Evolutionary conservation across 2,113 vertebrate species (phyloP).

Genomic region (Vicugna pacos): DNA sequence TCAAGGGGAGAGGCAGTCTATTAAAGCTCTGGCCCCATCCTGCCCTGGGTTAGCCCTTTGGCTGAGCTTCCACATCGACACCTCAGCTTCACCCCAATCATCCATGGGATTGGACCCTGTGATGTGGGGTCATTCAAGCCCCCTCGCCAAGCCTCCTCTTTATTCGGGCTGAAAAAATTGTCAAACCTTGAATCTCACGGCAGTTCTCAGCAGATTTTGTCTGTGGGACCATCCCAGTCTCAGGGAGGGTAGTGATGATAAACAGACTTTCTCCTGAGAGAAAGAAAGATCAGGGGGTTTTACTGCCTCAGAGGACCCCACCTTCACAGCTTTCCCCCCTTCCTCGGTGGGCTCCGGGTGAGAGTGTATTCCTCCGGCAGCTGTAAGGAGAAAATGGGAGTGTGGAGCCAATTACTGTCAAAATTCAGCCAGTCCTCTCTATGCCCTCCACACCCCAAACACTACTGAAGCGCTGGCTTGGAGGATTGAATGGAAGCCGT

Average conservation of each 20-base stretch:
- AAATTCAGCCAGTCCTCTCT: neutral
- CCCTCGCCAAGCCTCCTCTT: neutral
- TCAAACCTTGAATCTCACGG: neutral
- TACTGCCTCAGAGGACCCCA: neutral
- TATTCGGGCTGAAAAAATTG: neutral
- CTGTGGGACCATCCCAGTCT: neutral
- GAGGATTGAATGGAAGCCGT: neutral
- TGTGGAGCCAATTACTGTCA: neutral
- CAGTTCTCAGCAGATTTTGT: neutral
- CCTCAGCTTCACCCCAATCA: neutral
- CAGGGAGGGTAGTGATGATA: neutral
- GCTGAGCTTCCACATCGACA: too few relatives aligned
- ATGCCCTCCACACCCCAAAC: neutral
- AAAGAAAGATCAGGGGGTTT: neutral
- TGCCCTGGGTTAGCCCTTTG: too few relatives aligned
- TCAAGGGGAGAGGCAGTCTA: neutral
- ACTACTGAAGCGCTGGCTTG: neutral
- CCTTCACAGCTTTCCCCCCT: neutral
- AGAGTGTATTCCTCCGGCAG: neutral
- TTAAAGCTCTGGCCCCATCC: too few relatives aligned
- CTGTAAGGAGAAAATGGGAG: constrained; percentile 14
- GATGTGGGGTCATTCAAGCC: neutral
- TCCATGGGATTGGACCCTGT: too few relatives aligned
- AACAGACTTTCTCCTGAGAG: neutral
- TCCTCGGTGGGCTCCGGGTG: neutral